These are phyloP conservation scores for Dicrostonyx torquatus DNA, from an alignment of 2,797 vertebrate species.

Conservation along the genomic window DNA sequence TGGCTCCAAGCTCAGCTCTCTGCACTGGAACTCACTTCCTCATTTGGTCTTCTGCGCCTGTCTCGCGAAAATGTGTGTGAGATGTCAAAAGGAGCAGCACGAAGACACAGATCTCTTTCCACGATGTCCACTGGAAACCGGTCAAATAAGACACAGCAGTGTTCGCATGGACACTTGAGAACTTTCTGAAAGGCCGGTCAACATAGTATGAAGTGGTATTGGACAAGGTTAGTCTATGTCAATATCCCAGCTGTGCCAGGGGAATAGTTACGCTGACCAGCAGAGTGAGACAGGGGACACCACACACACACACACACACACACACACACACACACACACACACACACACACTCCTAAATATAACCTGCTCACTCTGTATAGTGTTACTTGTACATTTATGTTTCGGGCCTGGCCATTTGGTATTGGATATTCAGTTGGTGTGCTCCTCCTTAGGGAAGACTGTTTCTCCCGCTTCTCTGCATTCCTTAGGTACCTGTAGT, in stretches of 20 bases:
- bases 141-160: background rate
- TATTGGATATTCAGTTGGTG: background rate
- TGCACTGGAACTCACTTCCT: background rate
- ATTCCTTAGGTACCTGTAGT: background rate
- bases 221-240: background rate
- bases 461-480: background rate
- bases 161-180: background rate
- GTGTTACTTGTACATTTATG: background rate
- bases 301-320: no score
- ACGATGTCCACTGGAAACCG: background rate
- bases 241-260: background rate
- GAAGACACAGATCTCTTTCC: background rate
- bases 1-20: background rate
- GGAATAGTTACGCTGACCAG: background rate
- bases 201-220: background rate
- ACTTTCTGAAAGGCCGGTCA: background rate
- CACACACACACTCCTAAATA: background rate
- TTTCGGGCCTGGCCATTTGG: background rate
- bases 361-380: background rate
- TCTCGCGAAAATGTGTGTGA: background rate
- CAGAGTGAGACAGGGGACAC: background rate
- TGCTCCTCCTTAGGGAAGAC: background rate
- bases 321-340: no score
- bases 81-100: background rate
- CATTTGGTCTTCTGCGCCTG: background rate